phyloP scores from a whole-genome alignment of 1,140 invertebrate species.

The Drosophila melanogaster region Release_6_plus_ISO1_MT NT_033779.5:1198501-1199000 shows the following conservation, averaged over 20 bases:
- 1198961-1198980: slow-evolving; percentile 56
- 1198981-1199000: slow-evolving; percentile 42
- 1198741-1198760: slow-evolving; percentile 16
- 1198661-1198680: not conserved
- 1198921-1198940: slow-evolving; percentile 1
- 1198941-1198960: not conserved
- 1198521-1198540: slow-evolving; percentile 2
- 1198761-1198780: not conserved
- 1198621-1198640: slow-evolving; percentile 22
- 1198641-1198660: not conserved
- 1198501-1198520: not conserved
- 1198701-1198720: not conserved
- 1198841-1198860: not conserved
- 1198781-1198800: not conserved
- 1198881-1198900: not conserved
- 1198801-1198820: slow-evolving; percentile 17
- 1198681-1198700: not conserved
- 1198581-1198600: slow-evolving; percentile 2
- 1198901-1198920: not conserved
- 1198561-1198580: slow-evolving; percentile 36
- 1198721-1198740: slow-evolving; percentile 13
- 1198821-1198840: not conserved
- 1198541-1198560: not conserved
- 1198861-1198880: not conserved
- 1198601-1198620: slow-evolving; percentile 1